Evolutionary conservation across 92 coral and sea anemone genomes (phyloP).

Genomic region (Epizoanthus fatuus): DNA sequence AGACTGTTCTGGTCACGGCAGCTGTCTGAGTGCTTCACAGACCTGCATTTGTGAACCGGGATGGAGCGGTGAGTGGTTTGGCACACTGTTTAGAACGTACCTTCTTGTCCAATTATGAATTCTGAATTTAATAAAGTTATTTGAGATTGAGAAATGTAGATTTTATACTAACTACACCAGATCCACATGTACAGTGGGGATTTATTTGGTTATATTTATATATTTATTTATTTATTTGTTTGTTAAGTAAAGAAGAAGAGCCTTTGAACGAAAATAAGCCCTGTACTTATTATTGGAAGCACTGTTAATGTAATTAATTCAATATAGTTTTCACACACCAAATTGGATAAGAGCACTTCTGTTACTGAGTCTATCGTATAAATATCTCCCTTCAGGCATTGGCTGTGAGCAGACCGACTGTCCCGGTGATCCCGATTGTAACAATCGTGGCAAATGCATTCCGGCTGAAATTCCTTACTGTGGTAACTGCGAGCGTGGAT

Average conservation of each 20-base stretch:
- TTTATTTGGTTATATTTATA: no score
- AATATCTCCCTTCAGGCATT: slow-evolving; percentile 46
- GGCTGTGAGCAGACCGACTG: slow-evolving; percentile 77
- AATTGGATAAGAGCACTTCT: background rate
- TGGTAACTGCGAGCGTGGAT: slow-evolving; percentile 64
- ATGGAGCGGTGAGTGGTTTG: slow-evolving; percentile 69
- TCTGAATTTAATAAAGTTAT: no score
- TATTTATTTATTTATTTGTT: no score
- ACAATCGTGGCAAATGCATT: slow-evolving; percentile 55
- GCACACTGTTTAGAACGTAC: slow-evolving; percentile 5
- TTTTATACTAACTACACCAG: no score
- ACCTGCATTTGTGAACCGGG: slow-evolving; percentile 76
- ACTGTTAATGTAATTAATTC: no score
- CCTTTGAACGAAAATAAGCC: no score
- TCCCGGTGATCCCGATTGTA: slow-evolving; percentile 83
- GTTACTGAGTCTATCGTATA: background rate
- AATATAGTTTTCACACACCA: background rate
- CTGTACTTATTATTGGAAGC: no score
- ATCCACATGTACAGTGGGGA: no score
- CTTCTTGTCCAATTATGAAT: no score
- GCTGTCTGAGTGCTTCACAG: slow-evolving; percentile 66
- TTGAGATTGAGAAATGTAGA: no score
- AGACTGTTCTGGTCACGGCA: slow-evolving; percentile 81
- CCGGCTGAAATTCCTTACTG: slow-evolving; percentile 64
- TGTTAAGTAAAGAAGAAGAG: no score